These are phyloP conservation scores for Xiphophorus birchmanni DNA, from an alignment of 2,797 vertebrate genomes.

Conservation along the genomic window DNA sequence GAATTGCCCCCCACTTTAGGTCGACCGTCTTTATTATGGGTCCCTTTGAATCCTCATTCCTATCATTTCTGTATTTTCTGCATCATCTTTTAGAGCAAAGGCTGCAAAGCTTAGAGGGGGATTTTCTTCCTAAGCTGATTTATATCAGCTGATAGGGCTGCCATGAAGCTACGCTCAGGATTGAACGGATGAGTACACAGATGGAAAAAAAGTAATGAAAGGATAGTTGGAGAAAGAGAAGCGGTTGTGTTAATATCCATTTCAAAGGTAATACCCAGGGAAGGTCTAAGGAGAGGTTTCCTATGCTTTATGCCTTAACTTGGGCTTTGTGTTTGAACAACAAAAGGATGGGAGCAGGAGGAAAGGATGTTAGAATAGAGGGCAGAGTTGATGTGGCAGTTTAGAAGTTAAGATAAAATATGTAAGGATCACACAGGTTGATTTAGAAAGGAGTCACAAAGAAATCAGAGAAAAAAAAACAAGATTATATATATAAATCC, in stretches of 20 bases:
- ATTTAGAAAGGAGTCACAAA: not conserved
- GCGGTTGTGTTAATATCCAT: conserved; percentile 48
- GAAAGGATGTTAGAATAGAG: conserved; percentile 1
- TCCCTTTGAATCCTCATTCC: conserved; percentile 32
- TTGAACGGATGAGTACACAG: conserved; percentile 56
- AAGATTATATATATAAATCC: not conserved
- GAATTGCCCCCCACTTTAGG: not conserved
- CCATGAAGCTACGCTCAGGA: conserved; percentile 50
- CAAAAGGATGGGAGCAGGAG: not conserved
- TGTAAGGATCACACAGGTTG: not conserved
- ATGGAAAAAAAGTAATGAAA: conserved; percentile 44
- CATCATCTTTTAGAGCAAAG: conserved; percentile 39
- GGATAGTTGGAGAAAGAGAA: conserved; percentile 26
- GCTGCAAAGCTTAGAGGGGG: conserved; percentile 49
- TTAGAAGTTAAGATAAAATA: not conserved
- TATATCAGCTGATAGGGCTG: conserved; percentile 66
- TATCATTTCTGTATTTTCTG: conserved; percentile 61
- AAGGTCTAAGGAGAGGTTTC: conserved; percentile 8
- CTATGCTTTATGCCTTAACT: conserved; percentile 2
- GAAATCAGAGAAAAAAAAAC: not conserved
- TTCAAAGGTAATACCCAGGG: conserved; percentile 49
- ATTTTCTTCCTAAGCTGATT: conserved; percentile 69
- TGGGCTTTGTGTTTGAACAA: conserved; percentile 23
- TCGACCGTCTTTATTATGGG: not conserved
- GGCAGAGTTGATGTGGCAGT: not conserved